Conservation (phyloP, 1,140 invertebrate species). For the Xylocopa sonorina region DNA sequence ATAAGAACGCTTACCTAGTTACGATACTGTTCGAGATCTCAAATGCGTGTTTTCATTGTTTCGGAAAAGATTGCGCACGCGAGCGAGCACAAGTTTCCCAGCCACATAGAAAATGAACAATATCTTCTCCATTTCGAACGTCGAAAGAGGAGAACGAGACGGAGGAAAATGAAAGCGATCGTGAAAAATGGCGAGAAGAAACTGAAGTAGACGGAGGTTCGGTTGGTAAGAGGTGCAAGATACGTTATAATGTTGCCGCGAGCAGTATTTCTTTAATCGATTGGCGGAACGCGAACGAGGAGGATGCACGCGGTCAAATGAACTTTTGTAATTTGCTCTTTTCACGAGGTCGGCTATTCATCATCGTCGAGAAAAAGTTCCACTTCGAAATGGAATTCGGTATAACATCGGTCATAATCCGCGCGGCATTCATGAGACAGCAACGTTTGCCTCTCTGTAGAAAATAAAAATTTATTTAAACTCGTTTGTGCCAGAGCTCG, state of each 20-base stretch:
- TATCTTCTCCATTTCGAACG: not conserved
- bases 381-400: conserved; percentile 38
- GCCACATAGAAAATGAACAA: not conserved
- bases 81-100: not conserved
- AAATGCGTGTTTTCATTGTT: not conserved
- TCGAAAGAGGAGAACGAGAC: not conserved
- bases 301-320: conserved; percentile 1
- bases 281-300: conserved; percentile 17
- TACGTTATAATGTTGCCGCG: not conserved
- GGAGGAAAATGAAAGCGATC: not conserved
- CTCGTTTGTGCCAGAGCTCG: not conserved
- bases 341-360: conserved; percentile 42
- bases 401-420: conserved; percentile 9
- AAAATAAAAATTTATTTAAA: conserved; percentile 11
- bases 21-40: not conserved
- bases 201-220: not conserved
- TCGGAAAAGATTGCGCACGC: not conserved
- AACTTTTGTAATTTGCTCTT: conserved; percentile 53
- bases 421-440: conserved; percentile 24
- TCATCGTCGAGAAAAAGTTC: conserved; percentile 14
- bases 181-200: not conserved
- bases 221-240: not conserved
- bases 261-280: conserved; percentile 12
- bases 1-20: not conserved
- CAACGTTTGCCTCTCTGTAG: not conserved